Conservation (phyloP, 2,113 vertebrate species). For the Carassius carassius region DNA sequence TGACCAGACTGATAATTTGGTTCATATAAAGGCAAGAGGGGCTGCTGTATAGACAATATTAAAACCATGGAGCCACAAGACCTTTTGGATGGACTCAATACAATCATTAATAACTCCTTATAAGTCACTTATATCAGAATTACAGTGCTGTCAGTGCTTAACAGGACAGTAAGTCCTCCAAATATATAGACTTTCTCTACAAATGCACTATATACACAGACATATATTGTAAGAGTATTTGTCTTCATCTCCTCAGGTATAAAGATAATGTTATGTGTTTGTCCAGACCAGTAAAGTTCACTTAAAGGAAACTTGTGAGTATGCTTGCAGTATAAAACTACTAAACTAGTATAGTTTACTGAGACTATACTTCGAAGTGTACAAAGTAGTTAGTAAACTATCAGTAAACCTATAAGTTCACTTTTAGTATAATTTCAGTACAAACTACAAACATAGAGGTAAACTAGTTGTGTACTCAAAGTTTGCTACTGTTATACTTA, state of each 20-base stretch:
- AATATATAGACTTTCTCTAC: not conserved
- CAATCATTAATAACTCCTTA: constrained; percentile 80
- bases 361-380: too few relatives aligned
- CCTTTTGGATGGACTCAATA: constrained; percentile 75
- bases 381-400: too few relatives aligned
- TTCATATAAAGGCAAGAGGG: constrained; percentile 72
- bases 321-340: too few relatives aligned
- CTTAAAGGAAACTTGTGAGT: too few relatives aligned
- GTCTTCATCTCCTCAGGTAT: constrained; percentile 68
- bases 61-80: constrained; percentile 74
- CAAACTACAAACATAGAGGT: too few relatives aligned
- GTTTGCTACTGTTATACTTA: too few relatives aligned
- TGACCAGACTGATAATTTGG: constrained; percentile 60
- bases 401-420: too few relatives aligned
- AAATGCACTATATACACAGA: not conserved
- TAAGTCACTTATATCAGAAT: constrained; percentile 67
- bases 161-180: too few relatives aligned
- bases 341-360: constrained; percentile 64
- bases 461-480: too few relatives aligned
- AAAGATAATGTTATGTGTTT: constrained; percentile 81
- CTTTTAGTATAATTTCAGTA: too few relatives aligned
- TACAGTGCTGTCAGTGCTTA: not conserved
- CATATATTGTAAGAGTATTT: not conserved
- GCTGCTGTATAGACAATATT: constrained; percentile 75
- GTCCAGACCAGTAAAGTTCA: constrained; percentile 78